Evolutionary conservation across 2,888 invertebrate species (phyloP).

Genomic region (Seira sanloemensis): DNA sequence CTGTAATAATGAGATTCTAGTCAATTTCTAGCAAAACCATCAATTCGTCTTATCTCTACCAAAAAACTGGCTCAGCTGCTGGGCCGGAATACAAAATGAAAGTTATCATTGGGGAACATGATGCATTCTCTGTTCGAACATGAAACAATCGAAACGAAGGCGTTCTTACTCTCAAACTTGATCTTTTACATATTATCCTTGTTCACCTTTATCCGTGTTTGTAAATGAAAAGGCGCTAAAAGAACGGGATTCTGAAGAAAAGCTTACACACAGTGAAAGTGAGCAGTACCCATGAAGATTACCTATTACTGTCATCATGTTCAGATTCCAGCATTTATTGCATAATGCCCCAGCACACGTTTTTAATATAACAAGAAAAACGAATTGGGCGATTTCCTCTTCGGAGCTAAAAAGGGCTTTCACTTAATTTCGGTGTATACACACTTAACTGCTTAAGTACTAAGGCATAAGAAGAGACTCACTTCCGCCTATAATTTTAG

Average conservation of each 20-base stretch:
- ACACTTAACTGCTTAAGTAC: too few species aligned
- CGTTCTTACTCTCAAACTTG: not conserved
- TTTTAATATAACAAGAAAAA: slow-evolving; percentile 43
- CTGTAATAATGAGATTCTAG: slow-evolving; percentile 62
- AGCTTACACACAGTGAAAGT: not conserved
- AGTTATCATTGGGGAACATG: slow-evolving; percentile 15
- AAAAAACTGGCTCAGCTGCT: slow-evolving; percentile 55
- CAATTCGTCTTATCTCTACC: slow-evolving; percentile 61
- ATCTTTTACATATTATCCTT: not conserved
- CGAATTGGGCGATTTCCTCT: slow-evolving; percentile 45
- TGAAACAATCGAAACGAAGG: not conserved
- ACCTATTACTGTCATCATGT: slow-evolving; percentile 12
- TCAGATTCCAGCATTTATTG: slow-evolving; percentile 27
- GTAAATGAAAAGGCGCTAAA: too few species aligned
- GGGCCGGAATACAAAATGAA: slow-evolving; percentile 53
- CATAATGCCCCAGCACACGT: slow-evolving; percentile 20
- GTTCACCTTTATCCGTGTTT: slow-evolving; percentile 48
- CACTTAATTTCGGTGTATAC: too few species aligned
- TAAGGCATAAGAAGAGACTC: too few species aligned
- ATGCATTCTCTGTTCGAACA: not conserved
- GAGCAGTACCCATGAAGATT: not conserved
- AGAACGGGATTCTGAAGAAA: too few species aligned
- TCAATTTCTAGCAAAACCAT: slow-evolving; percentile 60
- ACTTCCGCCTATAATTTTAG: not conserved
- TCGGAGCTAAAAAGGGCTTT: too few species aligned